Evolutionary conservation across 2,888 invertebrate species (phyloP).

Genomic region (Trissolcus japonicus): DNA sequence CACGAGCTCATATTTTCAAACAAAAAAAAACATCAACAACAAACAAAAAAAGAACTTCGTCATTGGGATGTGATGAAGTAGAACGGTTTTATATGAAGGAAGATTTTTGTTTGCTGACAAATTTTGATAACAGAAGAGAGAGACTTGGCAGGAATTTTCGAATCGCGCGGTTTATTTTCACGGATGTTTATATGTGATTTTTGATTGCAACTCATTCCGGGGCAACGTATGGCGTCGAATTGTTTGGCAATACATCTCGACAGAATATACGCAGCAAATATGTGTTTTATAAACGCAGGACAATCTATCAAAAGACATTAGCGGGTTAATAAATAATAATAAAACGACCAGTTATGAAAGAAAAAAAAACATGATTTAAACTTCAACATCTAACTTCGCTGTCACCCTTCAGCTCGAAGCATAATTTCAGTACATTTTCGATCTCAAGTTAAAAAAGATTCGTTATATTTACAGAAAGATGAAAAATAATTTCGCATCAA

Average conservation of each 20-base stretch:
- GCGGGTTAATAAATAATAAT: constrained; percentile 14
- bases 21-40: too few species aligned
- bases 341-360: constrained; percentile 6
- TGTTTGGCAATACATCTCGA: constrained; percentile 24
- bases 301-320: constrained; percentile 26
- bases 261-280: constrained; percentile 30
- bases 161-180: constrained; percentile 13
- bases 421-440: too few species aligned
- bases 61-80: too few species aligned
- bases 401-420: too few species aligned
- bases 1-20: too few species aligned
- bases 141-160: too few species aligned
- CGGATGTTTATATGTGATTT: constrained; percentile 8
- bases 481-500: not conserved
- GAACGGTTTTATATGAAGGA: too few species aligned
- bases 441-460: too few species aligned
- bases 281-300: not conserved
- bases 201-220: constrained; percentile 14
- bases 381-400: too few species aligned
- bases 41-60: too few species aligned
- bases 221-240: constrained; percentile 16
- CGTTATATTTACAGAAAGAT: constrained; percentile 1
- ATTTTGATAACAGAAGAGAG: too few species aligned
- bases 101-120: too few species aligned
- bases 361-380: not conserved